phyloP scores from a whole-genome alignment of 2,113 vertebrate genomes.

The Zosterops japonicus region DNA sequence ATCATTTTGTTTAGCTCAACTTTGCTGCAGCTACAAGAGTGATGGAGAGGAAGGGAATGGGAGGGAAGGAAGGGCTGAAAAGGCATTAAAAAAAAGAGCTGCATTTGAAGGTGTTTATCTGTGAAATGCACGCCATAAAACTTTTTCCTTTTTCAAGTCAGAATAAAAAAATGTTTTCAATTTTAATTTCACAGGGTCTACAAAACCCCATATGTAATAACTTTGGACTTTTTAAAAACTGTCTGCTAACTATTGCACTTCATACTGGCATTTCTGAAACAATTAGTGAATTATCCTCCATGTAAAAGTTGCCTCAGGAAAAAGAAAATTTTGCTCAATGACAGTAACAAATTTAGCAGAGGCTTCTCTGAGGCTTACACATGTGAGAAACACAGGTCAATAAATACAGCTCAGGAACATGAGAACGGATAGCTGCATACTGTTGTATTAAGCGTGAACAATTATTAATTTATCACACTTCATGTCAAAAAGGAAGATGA shows the following conservation, averaged over 20 bases:
- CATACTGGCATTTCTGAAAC: background rate
- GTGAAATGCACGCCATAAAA: background rate
- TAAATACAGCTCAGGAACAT: background rate
- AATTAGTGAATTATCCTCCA: background rate
- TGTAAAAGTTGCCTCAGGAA: background rate
- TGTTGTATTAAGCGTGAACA: background rate
- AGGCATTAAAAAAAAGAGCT: background rate
- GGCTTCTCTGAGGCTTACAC: background rate
- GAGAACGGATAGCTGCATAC: background rate
- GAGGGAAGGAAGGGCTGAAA: background rate
- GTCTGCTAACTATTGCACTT: background rate
- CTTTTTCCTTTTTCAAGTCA: background rate
- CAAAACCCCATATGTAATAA: background rate
- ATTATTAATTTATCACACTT: background rate
- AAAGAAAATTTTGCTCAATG: background rate
- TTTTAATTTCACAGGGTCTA: background rate
- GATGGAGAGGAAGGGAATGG: background rate
- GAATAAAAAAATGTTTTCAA: background rate
- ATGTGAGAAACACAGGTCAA: background rate
- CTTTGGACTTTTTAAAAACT: background rate
- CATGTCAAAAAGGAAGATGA: background rate
- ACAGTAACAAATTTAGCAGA: background rate
- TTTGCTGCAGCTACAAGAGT: background rate
- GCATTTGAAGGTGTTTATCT: background rate
- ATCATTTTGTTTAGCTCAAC: background rate